phyloP scores from a whole-genome alignment of 2,113 vertebrate genomes.

The Progne subis region DNA sequence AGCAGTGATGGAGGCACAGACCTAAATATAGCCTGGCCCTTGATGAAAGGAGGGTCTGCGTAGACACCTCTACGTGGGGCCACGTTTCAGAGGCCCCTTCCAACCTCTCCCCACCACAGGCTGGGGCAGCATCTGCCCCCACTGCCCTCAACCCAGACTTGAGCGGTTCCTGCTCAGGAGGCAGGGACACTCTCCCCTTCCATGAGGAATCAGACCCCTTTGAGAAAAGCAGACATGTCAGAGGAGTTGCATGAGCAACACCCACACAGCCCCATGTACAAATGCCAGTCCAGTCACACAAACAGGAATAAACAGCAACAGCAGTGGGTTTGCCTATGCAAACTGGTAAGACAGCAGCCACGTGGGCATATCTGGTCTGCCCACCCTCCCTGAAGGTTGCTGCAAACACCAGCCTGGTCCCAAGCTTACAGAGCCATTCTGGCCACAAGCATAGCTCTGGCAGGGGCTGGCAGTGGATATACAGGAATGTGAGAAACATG shows the following conservation, averaged over 20 bases:
- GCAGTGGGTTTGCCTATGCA: neutral
- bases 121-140: neutral
- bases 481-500: neutral
- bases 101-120: neutral
- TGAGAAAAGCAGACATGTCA: neutral
- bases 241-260: neutral
- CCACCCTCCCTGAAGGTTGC: neutral
- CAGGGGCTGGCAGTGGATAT: neutral
- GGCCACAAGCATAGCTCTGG: neutral
- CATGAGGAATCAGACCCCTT: neutral
- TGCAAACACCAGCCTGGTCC: neutral
- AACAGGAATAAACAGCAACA: neutral
- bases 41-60: neutral
- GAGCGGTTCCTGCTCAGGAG: neutral
- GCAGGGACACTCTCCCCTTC: neutral
- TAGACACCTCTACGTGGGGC: neutral
- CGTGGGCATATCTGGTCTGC: neutral
- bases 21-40: conserved; percentile 25
- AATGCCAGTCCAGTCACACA: neutral
- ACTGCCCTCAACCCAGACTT: neutral
- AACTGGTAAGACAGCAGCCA: neutral
- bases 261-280: neutral
- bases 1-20: neutral
- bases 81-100: neutral
- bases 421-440: neutral